phyloP scores from a whole-genome alignment of 2,888 invertebrate genomes.

The Harpagoxenus sublaevis region DNA sequence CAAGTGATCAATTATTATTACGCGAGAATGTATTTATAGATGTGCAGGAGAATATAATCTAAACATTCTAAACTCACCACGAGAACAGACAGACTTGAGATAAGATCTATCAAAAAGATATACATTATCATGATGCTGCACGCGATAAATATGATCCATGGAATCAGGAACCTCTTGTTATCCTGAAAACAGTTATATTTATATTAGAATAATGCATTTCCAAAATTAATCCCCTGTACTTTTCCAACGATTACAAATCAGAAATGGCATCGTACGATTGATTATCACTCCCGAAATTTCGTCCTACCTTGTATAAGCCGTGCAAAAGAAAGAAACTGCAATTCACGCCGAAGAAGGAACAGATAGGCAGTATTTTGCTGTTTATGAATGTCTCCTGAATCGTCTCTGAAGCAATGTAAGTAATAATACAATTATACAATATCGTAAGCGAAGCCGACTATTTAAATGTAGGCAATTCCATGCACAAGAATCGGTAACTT shows the following conservation, averaged over 20 bases:
- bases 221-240: too few relatives aligned
- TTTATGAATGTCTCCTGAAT: slow-evolving; percentile 86
- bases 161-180: slow-evolving; percentile 90
- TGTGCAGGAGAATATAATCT: background rate
- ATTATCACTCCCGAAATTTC: background rate
- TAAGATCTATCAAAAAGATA: too few relatives aligned
- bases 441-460: slow-evolving; percentile 49
- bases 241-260: background rate
- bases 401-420: slow-evolving; percentile 89
- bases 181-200: slow-evolving; percentile 88
- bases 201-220: too few relatives aligned
- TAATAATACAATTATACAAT: slow-evolving; percentile 17
- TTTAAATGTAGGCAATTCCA: background rate
- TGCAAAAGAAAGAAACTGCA: slow-evolving; percentile 90
- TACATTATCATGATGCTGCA: slow-evolving; percentile 90
- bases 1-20: background rate
- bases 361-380: slow-evolving; percentile 88
- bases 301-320: slow-evolving; percentile 90
- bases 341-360: slow-evolving; percentile 90
- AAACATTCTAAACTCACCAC: slow-evolving; percentile 87
- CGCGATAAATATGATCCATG: slow-evolving; percentile 90
- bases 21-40: background rate
- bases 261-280: background rate
- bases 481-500: slow-evolving; percentile 2
- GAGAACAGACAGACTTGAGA: slow-evolving; percentile 88